Evolutionary conservation across 2,113 vertebrate genomes (phyloP), one percentile per base, ranked within the genome.

Genomic region (Perccottus glenii): DNA sequence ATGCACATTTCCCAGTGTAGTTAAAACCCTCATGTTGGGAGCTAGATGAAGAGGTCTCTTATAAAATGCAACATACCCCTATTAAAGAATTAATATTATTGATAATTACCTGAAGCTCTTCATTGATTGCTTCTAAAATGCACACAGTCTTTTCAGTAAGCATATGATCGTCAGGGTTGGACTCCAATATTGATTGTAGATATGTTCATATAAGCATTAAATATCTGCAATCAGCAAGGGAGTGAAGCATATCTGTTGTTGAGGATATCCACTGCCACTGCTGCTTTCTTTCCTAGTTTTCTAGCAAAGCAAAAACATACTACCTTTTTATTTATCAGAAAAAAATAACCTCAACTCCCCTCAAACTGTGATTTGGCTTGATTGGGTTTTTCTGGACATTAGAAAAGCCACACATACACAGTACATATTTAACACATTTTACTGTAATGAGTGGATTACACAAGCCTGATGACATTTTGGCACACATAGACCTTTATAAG

Each of bases 101-200:
- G 76, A 86, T 78, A 78, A 80, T 82, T 67, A 86, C 72, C 70
- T 66, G 76, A 53, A 85, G 78, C 80, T 51, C 35, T 40, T 51
- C 40, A 84, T 84, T 84, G 85, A 87, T 86, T 82, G 51, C 65
- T 32, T 70, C 56, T 83, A 70, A 75, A 78, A 88, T 67, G 61
- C 33, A 67, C 35, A 58, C 63, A 71, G 35, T 63, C 42, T 67
- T 47, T 75, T 73, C 43, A 67, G 15, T 68, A 42, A 67, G 60
- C 73, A 57, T 69, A 43, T 62, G 56, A 75, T 79, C 68, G 68
- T 70, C 57, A 58, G 44, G 49, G 69, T 47, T 65, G 35, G 56
- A 36, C 60, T 67, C 63, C 71, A 76, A 36, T 19, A 84, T 81
- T 55, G 64, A 46, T 60, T 67, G 81, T 65, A 81, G 81, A 73